phyloP scores from a whole-genome alignment of 2,113 vertebrate genomes.

The Terrapene triunguis region DNA sequence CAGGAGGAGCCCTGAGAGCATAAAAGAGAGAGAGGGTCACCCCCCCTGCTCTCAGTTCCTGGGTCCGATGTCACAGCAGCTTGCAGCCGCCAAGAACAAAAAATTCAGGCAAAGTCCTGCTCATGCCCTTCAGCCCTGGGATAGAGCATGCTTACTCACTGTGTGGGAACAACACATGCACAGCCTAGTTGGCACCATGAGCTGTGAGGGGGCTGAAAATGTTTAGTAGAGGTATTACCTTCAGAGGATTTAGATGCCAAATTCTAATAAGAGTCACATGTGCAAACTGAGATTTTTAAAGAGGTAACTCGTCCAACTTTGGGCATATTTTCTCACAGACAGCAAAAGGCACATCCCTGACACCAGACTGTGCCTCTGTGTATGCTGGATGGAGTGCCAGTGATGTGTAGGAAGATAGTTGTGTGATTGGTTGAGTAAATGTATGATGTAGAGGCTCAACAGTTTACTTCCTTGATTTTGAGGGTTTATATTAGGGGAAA shows the following conservation, averaged over 20 bases:
- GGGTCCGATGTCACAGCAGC: background rate
- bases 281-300: background rate
- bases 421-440: background rate
- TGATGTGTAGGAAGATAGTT: background rate
- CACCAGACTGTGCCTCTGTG: background rate
- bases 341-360: background rate
- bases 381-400: background rate
- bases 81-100: background rate
- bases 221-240: background rate
- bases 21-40: background rate
- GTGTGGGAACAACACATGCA: background rate
- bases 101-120: background rate
- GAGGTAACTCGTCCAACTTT: background rate
- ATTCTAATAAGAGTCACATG: background rate
- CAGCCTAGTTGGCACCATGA: background rate
- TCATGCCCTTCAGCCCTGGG: background rate
- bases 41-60: background rate
- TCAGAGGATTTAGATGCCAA: background rate
- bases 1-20: background rate
- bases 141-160: background rate
- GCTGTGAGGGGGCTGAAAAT: background rate
- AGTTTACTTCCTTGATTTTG: background rate
- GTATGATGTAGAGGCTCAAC: background rate
- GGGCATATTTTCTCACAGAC: background rate
- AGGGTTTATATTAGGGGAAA: background rate